Evolutionary conservation across 2,113 vertebrate genomes (phyloP), one percentile per base, ranked within the genome.

Genomic region (Trematocara variabile): DNA sequence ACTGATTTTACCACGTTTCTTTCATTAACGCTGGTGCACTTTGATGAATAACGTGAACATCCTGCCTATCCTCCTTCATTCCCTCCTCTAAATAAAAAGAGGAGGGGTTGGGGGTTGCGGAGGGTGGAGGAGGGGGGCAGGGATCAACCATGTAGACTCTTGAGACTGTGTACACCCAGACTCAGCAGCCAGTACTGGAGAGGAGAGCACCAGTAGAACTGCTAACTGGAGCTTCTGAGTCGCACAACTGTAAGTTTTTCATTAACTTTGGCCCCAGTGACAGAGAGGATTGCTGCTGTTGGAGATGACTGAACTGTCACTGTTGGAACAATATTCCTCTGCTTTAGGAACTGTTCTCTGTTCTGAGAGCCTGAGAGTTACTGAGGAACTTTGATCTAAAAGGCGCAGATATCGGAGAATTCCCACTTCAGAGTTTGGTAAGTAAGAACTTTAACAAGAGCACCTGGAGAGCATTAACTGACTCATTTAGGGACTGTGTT

Each of bases 291-390:
- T 28, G 56, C 46, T 33, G 79, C 34, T 70, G 79, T 58, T 58
- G 83, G 91, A 91, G 54, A 94, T 94, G 93, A 91, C 46, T 77
- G 73, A 41, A 55, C 58, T 56, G 50, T 81, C 88, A 54, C 80
- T 56, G 41, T 52, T 48, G 63, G 60, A 88, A 41, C 87, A 81
- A n/a, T 77, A 75, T 75, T 55, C 85, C 78, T 88, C 33, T 33
- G 18, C 84, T 89, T 56, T 55, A 58, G 88, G 87, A 90, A 60
- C n/a, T 28, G 73, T 78, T 54, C 55, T 46, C 22, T 53, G 52
- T 46, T 16, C 41, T 73, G 68, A 48, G 68, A 48, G 22, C 28
- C 56, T 78, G 7, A 89, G 39, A 70, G 50, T 75, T 18, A 80
- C 48, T 28, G 46, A 48, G 20, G 53, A 77, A 34, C 10, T 91